These are phyloP conservation scores for Mimachlamys varia DNA, from an alignment of 2,888 invertebrate species.

Conservation along the genomic window DNA sequence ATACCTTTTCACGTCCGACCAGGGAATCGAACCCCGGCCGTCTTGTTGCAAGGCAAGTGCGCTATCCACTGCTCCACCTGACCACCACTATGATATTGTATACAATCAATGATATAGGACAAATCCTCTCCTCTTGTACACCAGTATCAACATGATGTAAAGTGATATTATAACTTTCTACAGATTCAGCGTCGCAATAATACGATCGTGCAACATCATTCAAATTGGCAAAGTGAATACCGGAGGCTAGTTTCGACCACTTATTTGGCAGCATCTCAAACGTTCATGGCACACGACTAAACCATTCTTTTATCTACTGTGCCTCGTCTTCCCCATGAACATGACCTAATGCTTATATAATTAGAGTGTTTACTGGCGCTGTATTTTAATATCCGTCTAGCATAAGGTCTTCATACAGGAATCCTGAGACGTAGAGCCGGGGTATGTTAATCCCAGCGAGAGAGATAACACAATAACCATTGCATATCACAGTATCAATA, in stretches of 20 bases:
- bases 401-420: not conserved
- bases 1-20: too few species aligned
- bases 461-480: not conserved
- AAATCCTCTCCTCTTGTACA: too few species aligned
- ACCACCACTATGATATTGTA: too few species aligned
- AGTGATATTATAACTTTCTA: too few species aligned
- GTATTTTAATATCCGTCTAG: not conserved
- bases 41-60: too few species aligned
- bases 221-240: not conserved
- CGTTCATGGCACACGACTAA: not conserved
- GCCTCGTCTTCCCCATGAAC: constrained; percentile 8
- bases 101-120: too few species aligned
- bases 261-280: not conserved
- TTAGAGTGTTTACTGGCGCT: not conserved
- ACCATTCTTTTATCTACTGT: not conserved
- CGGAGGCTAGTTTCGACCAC: not conserved
- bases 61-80: too few species aligned
- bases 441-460: not conserved
- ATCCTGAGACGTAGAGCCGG: not conserved
- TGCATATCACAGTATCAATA: not conserved
- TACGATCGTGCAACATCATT: not conserved
- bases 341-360: constrained; percentile 13
- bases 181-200: not conserved
- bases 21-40: too few species aligned
- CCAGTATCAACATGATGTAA: not conserved